A percentile compares a stretch with the other conserved stretches of the same genome.
Conservation (phyloP, 37 sponge, comb jelly and placozoan species). For the Lycopodina hypogea region DNA sequence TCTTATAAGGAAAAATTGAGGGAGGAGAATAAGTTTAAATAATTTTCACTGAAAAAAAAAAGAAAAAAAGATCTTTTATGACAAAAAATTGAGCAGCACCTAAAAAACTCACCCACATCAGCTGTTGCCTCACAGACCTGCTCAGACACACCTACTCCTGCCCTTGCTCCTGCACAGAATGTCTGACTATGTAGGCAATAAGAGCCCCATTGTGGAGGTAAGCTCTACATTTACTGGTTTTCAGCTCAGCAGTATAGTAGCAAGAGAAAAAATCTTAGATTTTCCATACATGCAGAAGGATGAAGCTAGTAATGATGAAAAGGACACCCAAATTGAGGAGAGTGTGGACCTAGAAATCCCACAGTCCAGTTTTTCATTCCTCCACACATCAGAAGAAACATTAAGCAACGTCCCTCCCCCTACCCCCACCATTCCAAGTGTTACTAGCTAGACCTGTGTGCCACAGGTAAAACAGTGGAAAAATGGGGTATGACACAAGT, state of each 20-base stretch:
- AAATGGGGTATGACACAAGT: too few relatives aligned
- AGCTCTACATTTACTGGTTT: conserved; percentile 25
- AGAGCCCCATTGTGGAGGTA: neutral
- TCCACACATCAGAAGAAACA: neutral
- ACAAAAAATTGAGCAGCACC: too few relatives aligned
- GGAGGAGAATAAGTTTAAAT: neutral
- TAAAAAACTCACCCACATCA: too few relatives aligned
- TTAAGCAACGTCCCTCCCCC: too few relatives aligned
- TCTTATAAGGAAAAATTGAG: neutral
- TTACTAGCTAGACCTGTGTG: too few relatives aligned
- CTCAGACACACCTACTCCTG: too few relatives aligned
- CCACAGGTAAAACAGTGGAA: too few relatives aligned
- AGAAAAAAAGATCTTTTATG: too few relatives aligned
- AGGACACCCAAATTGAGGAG: neutral
- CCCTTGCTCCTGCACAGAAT: neutral
- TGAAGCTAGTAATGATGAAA: neutral
- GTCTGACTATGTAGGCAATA: neutral
- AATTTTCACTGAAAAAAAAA: too few relatives aligned
- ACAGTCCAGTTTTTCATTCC: neutral
- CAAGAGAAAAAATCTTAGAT: neutral
- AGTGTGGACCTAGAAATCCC: neutral
- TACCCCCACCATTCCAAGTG: too few relatives aligned
- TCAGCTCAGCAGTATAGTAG: conserved; percentile 6
- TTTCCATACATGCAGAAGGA: conserved; percentile 24
- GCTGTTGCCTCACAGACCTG: too few relatives aligned